Percentiles rank a stretch among this genome's conserved stretches.
phyloP scores from a whole-genome alignment of 2,888 invertebrate species.

The Aphidius colemani region DNA sequence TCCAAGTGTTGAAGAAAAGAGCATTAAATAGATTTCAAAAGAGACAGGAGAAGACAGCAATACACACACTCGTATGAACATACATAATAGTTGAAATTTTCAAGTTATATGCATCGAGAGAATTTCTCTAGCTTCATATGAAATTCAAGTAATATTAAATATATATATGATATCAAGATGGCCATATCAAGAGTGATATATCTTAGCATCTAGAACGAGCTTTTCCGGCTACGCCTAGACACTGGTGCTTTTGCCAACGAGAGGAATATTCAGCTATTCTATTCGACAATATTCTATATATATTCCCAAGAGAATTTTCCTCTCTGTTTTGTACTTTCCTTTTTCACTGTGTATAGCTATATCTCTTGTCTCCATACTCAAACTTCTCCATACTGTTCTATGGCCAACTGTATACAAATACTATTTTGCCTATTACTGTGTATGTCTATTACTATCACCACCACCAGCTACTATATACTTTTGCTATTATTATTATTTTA shows the following conservation, averaged over 20 bases:
- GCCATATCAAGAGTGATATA: conserved; percentile 50
- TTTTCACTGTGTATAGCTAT: conserved; percentile 26
- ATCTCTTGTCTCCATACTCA: conserved; percentile 18
- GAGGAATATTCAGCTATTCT: conserved; percentile 53
- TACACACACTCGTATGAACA: conserved; percentile 23
- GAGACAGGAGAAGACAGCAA: conserved; percentile 7
- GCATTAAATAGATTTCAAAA: neutral
- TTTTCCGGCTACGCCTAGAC: conserved; percentile 47
- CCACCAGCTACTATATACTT: no score
- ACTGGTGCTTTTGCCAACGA: conserved; percentile 23
- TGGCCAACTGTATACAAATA: no score
- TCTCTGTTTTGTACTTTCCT: conserved; percentile 30
- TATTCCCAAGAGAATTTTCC: conserved; percentile 34
- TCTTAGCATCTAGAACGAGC: conserved; percentile 48
- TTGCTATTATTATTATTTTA: no score
- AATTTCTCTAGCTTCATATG: neutral
- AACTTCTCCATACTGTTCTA: neutral
- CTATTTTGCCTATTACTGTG: no score
- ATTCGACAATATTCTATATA: conserved; percentile 28
- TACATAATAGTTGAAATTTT: conserved; percentile 33
- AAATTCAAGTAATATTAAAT: conserved; percentile 11
- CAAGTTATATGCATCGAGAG: neutral
- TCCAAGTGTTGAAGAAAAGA: no score
- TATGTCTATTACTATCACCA: no score
- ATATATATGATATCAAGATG: conserved; percentile 42